phyloP scores from a whole-genome alignment of 2,113 vertebrate genomes.

The Ciconia boyciana region DNA sequence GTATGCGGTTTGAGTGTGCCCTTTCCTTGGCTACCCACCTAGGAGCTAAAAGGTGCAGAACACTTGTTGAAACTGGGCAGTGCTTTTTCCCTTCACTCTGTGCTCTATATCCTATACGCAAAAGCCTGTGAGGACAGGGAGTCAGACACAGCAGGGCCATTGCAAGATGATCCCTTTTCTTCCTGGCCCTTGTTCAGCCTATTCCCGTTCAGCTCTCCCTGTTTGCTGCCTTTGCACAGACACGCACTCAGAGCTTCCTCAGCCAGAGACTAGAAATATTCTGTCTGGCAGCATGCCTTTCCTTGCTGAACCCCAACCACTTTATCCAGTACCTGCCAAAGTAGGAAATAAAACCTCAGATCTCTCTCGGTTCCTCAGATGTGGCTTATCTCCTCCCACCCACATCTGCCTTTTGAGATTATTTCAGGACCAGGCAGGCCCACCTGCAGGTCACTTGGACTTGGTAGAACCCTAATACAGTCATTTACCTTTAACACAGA shows the following conservation, averaged over 20 bases:
- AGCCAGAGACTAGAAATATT: not conserved
- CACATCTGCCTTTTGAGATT: not conserved
- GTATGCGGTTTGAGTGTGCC: rapidly evolving
- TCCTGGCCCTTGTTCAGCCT: not conserved
- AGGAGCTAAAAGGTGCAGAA: not conserved
- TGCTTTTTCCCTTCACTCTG: not conserved
- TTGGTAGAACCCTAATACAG: not conserved
- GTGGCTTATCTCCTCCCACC: not conserved
- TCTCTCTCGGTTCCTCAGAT: conserved; percentile 11
- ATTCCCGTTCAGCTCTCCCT: not conserved
- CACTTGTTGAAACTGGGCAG: not conserved
- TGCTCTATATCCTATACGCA: not conserved
- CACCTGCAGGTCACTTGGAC: not conserved
- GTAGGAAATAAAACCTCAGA: not conserved
- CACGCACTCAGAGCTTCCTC: not conserved
- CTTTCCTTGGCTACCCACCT: not conserved
- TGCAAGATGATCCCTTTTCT: not conserved
- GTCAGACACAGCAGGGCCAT: not conserved
- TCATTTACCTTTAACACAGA: not conserved
- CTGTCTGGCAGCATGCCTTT: not conserved
- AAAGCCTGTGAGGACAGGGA: not conserved
- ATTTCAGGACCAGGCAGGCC: not conserved
- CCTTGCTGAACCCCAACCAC: not conserved
- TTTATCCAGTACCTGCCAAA: not conserved
- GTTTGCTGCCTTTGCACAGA: not conserved